Percentiles rank a stretch among this genome's conserved stretches.
These are phyloP conservation scores for Salarias fasciatus DNA, from an alignment of 2,797 vertebrate genomes.

Conservation along the genomic window DNA sequence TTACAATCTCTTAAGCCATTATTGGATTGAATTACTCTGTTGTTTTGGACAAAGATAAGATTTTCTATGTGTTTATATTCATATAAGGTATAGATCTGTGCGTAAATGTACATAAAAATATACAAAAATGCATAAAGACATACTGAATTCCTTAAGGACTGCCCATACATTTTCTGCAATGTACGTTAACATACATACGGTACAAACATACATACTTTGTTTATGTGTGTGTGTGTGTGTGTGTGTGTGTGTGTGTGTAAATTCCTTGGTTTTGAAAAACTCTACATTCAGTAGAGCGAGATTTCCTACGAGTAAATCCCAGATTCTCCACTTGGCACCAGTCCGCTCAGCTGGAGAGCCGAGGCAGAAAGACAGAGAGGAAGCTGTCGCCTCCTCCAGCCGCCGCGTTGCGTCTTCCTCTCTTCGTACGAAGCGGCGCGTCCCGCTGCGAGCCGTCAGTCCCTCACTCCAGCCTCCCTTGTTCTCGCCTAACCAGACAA, in stretches of 20 bases:
- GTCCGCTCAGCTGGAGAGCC: conserved; percentile 77
- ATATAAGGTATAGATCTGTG: conserved; percentile 74
- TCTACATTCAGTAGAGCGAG: conserved; percentile 84
- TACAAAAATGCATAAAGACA: conserved; percentile 81
- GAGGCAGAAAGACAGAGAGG: conserved; percentile 67
- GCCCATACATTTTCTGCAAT: conserved; percentile 69
- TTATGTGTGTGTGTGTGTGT: conserved; percentile 35
- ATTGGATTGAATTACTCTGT: conserved; percentile 65
- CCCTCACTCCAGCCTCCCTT: conserved; percentile 50
- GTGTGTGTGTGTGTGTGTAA: conserved; percentile 36
- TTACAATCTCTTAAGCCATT: conserved; percentile 78
- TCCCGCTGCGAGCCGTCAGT: conserved; percentile 60
- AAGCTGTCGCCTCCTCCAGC: conserved; percentile 65
- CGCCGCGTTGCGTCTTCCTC: conserved; percentile 53
- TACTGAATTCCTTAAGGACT: conserved; percentile 74
- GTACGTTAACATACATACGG: conserved; percentile 72
- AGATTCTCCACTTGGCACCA: conserved; percentile 81
- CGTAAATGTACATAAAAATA: conserved; percentile 79
- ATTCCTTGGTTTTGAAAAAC: conserved; percentile 84
- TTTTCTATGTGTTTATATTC: conserved; percentile 64
- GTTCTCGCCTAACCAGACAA: conserved; percentile 37
- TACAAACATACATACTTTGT: conserved; percentile 76
- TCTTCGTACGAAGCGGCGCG: conserved; percentile 81
- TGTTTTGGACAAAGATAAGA: conserved; percentile 70
- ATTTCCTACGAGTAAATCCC: conserved; percentile 79